A percentile compares a stretch with the other conserved stretches of the same genome.
These are phyloP conservation scores for Matsumyia berberina DNA, from an alignment of 2,888 invertebrate genomes.

Conservation along the genomic window DNA sequence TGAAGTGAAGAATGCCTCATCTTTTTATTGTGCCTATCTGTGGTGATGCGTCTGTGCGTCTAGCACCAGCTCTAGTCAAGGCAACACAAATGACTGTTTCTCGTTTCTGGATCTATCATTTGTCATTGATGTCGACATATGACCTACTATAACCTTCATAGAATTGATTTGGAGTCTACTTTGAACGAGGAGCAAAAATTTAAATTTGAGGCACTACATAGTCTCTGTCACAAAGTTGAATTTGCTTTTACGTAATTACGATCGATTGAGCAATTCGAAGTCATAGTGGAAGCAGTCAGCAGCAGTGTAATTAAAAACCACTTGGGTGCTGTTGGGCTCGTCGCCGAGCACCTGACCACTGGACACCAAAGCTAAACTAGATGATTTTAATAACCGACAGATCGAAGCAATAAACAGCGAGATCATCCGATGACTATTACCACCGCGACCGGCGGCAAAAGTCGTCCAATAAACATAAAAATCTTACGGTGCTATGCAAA, in stretches of 20 bases:
- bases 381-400: conserved; percentile 53
- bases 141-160: conserved; percentile 18
- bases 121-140: neutral
- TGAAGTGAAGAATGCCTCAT: conserved; percentile 52
- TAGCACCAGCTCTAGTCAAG: conserved; percentile 34
- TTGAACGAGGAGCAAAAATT: neutral
- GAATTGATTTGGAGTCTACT: neutral
- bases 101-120: neutral
- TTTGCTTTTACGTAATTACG: conserved; percentile 16
- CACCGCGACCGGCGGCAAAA: conserved; percentile 48
- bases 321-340: conserved; percentile 18
- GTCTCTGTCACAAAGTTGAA: conserved; percentile 8
- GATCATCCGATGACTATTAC: conserved; percentile 56
- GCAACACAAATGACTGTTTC: neutral
- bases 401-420: conserved; percentile 50
- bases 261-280: conserved; percentile 47
- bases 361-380: conserved; percentile 41
- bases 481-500: conserved; percentile 72
- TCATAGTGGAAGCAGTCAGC: conserved; percentile 17
- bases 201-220: conserved; percentile 2
- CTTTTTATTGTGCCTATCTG: conserved; percentile 39
- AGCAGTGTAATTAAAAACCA: conserved; percentile 56
- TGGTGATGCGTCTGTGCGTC: conserved; percentile 52
- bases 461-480: conserved; percentile 72
- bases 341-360: conserved; percentile 10